Conservation (phyloP, 2,113 vertebrate species). For the Mus spicilegus region DNA sequence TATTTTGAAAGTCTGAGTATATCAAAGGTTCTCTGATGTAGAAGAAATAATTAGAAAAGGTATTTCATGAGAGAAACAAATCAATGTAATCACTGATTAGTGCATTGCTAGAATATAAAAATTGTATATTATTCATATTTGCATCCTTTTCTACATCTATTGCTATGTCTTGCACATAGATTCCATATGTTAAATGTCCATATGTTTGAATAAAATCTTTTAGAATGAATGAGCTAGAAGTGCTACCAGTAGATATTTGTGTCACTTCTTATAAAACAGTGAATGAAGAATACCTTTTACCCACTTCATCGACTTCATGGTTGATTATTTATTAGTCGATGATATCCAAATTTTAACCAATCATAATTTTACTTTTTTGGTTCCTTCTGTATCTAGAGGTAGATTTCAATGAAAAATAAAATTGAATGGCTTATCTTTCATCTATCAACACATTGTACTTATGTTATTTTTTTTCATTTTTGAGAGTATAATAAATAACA, state of each 20-base stretch:
- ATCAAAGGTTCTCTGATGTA: conserved; percentile 28
- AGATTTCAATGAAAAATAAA: conserved; percentile 45
- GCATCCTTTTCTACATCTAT: conserved; percentile 25
- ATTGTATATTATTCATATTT: conserved; percentile 19
- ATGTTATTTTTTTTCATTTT: neutral
- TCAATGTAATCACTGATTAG: neutral
- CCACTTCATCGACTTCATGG: neutral
- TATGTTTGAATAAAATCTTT: neutral
- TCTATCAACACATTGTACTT: conserved; percentile 30
- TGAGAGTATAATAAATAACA: neutral
- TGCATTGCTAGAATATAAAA: conserved; percentile 40
- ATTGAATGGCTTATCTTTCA: neutral
- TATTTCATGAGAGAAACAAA: conserved; percentile 43
- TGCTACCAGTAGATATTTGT: neutral
- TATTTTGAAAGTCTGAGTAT: conserved; percentile 32
- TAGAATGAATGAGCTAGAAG: conserved; percentile 58
- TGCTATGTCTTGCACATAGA: conserved; percentile 22
- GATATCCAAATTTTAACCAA: conserved; percentile 36
- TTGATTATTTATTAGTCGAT: conserved; percentile 44
- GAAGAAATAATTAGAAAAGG: conserved; percentile 41
- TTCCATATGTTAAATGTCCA: conserved; percentile 29
- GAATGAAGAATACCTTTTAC: conserved; percentile 4
- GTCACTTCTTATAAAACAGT: neutral
- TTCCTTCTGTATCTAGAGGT: neutral
- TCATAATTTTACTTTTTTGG: conserved; percentile 30